Evolutionary conservation across 1,140 invertebrate genomes (phyloP).

Genomic region (Aricia agestis): DNA sequence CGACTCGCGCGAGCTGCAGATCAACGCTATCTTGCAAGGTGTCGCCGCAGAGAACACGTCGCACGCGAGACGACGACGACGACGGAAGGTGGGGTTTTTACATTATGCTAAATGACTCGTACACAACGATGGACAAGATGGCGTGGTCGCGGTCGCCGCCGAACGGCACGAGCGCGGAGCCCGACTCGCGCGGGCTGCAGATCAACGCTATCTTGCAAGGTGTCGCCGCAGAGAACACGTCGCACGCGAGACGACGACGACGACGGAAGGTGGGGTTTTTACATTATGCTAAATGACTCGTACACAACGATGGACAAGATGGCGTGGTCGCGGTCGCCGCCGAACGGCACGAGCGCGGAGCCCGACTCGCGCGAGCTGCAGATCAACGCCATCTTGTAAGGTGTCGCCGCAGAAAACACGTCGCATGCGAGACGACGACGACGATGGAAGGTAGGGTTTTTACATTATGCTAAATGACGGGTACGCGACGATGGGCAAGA

Average conservation of each 20-base stretch:
- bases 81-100: constrained; percentile 32
- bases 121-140: constrained; percentile 69
- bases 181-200: constrained; percentile 64
- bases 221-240: constrained; percentile 57
- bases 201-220: constrained; percentile 71
- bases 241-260: constrained; percentile 39
- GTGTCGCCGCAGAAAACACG: constrained; percentile 58
- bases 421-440: constrained; percentile 40
- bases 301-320: constrained; percentile 70
- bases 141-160: constrained; percentile 66
- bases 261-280: constrained; percentile 35
- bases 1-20: constrained; percentile 66
- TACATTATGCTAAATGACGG: constrained; percentile 41
- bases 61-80: constrained; percentile 41
- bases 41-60: constrained; percentile 57
- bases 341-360: constrained; percentile 24
- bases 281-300: constrained; percentile 38
- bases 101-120: constrained; percentile 44
- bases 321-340: constrained; percentile 67
- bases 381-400: constrained; percentile 70
- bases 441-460: constrained; percentile 36
- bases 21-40: constrained; percentile 69
- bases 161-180: constrained; percentile 27
- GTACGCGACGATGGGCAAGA: constrained; percentile 70
- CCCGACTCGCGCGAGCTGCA: constrained; percentile 65